Evolutionary conservation across 2,888 invertebrate genomes (phyloP).

Genomic region (Acrobasis suavella): DNA sequence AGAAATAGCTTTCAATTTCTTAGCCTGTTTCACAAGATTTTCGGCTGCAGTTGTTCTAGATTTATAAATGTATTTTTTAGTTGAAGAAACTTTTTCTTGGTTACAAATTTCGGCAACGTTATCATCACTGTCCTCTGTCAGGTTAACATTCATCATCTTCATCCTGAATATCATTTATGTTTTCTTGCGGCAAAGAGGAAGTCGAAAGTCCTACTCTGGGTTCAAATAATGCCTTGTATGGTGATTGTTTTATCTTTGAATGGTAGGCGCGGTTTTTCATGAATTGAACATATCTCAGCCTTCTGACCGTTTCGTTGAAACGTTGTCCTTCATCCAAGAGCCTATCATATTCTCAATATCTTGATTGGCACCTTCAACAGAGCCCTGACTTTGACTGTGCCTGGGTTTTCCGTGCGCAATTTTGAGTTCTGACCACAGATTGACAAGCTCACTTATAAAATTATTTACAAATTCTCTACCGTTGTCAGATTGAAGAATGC

Average conservation of each 20-base stretch:
- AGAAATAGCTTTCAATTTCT: no score
- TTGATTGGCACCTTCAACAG: slow-evolving; percentile 23
- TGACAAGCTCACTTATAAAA: slow-evolving; percentile 36
- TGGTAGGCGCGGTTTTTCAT: slow-evolving; percentile 38
- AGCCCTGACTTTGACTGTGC: slow-evolving; percentile 46
- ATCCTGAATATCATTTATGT: no score
- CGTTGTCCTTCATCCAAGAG: slow-evolving; percentile 40
- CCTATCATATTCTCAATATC: slow-evolving; percentile 37
- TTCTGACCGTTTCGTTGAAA: slow-evolving; percentile 40
- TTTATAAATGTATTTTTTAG: no score
- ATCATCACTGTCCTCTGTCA: no score
- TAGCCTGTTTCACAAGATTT: no score
- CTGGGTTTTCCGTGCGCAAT: slow-evolving; percentile 53
- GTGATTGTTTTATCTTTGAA: slow-evolving; percentile 34
- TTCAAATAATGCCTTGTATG: slow-evolving; percentile 40
- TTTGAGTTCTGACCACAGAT: slow-evolving; percentile 48
- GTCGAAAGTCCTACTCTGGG: no score
- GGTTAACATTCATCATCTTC: no score
- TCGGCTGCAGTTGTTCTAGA: no score
- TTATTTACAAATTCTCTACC: slow-evolving; percentile 45
- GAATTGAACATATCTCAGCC: slow-evolving; percentile 27
- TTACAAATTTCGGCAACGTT: no score
- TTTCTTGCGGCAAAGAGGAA: no score
- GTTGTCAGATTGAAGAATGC: slow-evolving; percentile 48
- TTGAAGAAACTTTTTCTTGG: no score